Evolutionary conservation across 2,888 invertebrate species (phyloP).

Genomic region (Hartigia nigra): DNA sequence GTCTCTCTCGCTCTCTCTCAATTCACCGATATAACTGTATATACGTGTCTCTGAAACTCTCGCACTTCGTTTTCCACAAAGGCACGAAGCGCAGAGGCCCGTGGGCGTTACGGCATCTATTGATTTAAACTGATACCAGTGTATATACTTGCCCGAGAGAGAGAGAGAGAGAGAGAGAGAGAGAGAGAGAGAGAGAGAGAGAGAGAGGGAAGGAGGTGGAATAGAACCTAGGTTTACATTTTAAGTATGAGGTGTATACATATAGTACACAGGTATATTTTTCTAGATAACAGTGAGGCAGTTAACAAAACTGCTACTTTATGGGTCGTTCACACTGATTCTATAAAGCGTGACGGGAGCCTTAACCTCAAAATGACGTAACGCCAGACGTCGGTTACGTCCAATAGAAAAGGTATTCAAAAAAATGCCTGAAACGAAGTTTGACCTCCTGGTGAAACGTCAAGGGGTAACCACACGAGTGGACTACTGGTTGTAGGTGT

Average conservation of each 20-base stretch:
- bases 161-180: neutral
- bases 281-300: neutral
- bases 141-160: neutral
- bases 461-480: neutral
- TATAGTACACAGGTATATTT: neutral
- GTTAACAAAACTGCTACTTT: neutral
- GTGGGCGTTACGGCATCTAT: constrained; percentile 23
- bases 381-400: neutral
- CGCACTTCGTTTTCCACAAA: neutral
- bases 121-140: constrained; percentile 25
- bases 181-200: no score
- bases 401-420: neutral
- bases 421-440: neutral
- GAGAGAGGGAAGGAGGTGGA: neutral
- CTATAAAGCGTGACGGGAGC: neutral
- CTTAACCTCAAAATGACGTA: neutral
- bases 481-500: neutral
- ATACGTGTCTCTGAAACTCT: neutral
- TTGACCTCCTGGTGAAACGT: neutral
- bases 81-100: neutral
- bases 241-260: neutral
- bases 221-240: neutral
- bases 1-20: neutral
- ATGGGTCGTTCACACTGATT: neutral
- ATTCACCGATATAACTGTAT: neutral